Percentiles rank a stretch among this genome's conserved stretches.
These are phyloP conservation scores for Brachionus rubens DNA, from an alignment of 1,140 invertebrate genomes.

Conservation along the genomic window DNA sequence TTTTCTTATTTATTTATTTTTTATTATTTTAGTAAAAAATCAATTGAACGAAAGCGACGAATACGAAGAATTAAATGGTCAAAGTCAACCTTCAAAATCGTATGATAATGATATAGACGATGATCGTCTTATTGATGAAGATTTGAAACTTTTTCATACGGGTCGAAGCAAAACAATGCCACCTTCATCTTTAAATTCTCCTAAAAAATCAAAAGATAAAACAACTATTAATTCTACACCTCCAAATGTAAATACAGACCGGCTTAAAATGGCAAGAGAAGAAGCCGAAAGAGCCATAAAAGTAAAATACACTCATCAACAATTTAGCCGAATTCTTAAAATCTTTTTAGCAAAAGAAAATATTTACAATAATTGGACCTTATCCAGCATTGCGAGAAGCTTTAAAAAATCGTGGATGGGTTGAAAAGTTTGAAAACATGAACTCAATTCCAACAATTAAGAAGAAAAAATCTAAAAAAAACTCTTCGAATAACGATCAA, in stretches of 20 bases:
- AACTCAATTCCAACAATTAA: slow-evolving; percentile 47
- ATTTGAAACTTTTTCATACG: slow-evolving; percentile 5
- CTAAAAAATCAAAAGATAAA: neutral
- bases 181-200: neutral
- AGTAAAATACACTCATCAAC: slow-evolving; percentile 28
- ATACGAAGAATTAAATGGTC: no score
- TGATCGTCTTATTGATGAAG: neutral
- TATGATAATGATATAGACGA: neutral
- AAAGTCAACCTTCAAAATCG: neutral
- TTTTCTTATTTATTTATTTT: no score
- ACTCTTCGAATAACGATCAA: slow-evolving; percentile 47
- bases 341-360: slow-evolving; percentile 58
- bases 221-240: neutral
- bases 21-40: no score
- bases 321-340: slow-evolving; percentile 45
- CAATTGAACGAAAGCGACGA: no score
- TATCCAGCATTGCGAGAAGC: slow-evolving; percentile 62
- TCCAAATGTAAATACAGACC: slow-evolving; percentile 15
- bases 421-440: slow-evolving; percentile 61
- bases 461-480: slow-evolving; percentile 48
- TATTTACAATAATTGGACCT: slow-evolving; percentile 63
- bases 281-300: slow-evolving; percentile 46
- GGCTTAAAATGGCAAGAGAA: slow-evolving; percentile 46
- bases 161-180: slow-evolving; percentile 33
- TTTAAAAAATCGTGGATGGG: slow-evolving; percentile 62